These are phyloP conservation scores for Netelia fuscicornis DNA, from an alignment of 2,888 invertebrate species.

Conservation along the genomic window DNA sequence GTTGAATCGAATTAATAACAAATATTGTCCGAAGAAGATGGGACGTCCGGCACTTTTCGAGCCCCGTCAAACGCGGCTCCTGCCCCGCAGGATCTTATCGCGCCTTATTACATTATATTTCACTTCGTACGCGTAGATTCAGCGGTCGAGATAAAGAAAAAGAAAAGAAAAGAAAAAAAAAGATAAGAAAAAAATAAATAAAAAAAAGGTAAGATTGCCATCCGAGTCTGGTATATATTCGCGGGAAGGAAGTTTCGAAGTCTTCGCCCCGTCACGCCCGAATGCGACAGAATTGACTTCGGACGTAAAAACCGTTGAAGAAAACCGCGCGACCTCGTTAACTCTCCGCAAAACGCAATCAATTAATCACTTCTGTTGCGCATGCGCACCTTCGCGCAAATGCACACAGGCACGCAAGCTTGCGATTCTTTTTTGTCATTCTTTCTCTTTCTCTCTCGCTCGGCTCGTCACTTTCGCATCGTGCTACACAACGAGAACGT, in stretches of 20 bases:
- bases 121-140: constrained; percentile 24
- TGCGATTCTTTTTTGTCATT: neutral
- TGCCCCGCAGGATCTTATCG: constrained; percentile 18
- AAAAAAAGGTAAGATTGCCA: constrained; percentile 38
- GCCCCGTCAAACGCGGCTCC: constrained; percentile 2
- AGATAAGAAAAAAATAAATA: neutral
- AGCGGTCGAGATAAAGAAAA: constrained; percentile 37
- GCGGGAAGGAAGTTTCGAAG: constrained; percentile 62
- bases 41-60: constrained; percentile 39
- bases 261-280: constrained; percentile 47
- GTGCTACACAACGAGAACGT: constrained; percentile 26
- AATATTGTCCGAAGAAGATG: neutral
- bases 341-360: constrained; percentile 55
- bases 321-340: constrained; percentile 57
- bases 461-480: constrained; percentile 56
- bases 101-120: constrained; percentile 36
- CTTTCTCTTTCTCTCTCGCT: neutral
- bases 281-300: constrained; percentile 38
- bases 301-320: constrained; percentile 43
- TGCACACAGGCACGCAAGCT: neutral
- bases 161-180: constrained; percentile 15
- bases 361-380: constrained; percentile 55
- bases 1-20: constrained; percentile 14
- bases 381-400: constrained; percentile 19
- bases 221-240: constrained; percentile 14